Base-by-base conservation (phyloP, 2,113 vertebrate genomes). In the Hepsetus odoe region DNA sequence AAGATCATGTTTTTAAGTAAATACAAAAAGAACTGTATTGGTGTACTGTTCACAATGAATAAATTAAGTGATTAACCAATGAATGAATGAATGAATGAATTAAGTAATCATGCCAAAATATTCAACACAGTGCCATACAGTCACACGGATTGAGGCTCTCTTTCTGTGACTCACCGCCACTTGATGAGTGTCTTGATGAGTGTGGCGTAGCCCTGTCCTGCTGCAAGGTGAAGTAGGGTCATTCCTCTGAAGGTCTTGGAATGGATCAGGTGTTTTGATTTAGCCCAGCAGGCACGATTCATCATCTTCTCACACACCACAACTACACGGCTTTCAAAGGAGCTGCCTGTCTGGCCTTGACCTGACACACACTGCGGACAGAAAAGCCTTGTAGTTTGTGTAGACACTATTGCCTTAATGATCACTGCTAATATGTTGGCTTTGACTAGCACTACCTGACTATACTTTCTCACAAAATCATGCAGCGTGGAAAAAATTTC, bases 271-370 rank as follows among this genome's bases (percentile, higher is more conserved):
- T 97, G 98, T 92, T 99, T 99, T 88, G 98, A 98, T 90, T 98
- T 99, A n/a, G 96, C 94, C 98, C 98, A 99, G 91, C 98, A 99
- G 38, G 98, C 95, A 28, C 97, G 91, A 87, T 95, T 97, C 98
- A 99, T 99, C 98, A 99, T 98, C 95, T 99, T 99, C 91, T 99
- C 98, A 18, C 98, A 99, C 68, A 99, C 98, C 35, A 99, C 96
- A 26, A 99, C 98, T 44, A 99, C 97, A 0, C 98, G 97, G 82
- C 96, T 97, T 92, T 99, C 98, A 4, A 99, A 99, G 83, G 96
- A 99, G 91, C 95, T 97, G 87, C 96, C 96, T 80, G 96, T 89
- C 22, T 95, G 92, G 42, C 91, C 92, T 9, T 95, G 89, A 67
- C 93, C 94, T 0, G 95, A 90, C 3, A 93, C 84, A 49, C 95